These are phyloP conservation scores for Decapterus maruadsi DNA, from an alignment of 2,797 vertebrate genomes.

Conservation along the genomic window DNA sequence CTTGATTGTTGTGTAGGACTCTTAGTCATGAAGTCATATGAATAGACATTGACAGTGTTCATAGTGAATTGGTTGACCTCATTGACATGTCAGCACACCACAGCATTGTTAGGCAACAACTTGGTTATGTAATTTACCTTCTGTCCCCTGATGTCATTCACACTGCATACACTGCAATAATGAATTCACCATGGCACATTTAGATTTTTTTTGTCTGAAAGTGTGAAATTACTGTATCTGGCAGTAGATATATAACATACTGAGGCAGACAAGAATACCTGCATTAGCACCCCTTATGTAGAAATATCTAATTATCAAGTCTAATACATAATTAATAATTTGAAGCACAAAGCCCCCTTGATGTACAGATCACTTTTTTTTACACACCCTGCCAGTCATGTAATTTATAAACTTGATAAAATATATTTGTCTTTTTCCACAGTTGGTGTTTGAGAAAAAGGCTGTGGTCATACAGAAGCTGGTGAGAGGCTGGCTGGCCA, in stretches of 20 bases:
- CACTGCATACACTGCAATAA: background rate
- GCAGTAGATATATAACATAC: background rate
- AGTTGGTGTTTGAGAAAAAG: constrained; percentile 93
- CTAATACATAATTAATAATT: background rate
- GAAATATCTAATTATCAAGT: background rate
- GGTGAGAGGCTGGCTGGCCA: constrained; percentile 90
- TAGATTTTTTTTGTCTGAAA: background rate
- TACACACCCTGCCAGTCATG: background rate
- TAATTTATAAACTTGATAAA: background rate
- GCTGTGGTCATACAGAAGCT: constrained; percentile 91
- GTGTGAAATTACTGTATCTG: constrained; percentile 1
- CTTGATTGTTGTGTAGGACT: background rate
- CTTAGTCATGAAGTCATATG: background rate
- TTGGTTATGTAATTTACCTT: background rate
- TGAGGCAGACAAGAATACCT: too few relatives aligned
- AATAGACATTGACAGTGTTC: background rate
- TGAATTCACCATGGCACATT: background rate
- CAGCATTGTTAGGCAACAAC: background rate
- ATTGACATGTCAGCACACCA: background rate
- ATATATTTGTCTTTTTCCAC: constrained; percentile 19
- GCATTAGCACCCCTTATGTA: background rate
- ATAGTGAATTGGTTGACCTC: background rate
- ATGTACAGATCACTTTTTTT: background rate
- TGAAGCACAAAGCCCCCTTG: background rate
- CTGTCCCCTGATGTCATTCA: constrained; percentile 3